Conservation (phyloP, 2,113 vertebrate species). For the Tonatia bakeri region DNA sequence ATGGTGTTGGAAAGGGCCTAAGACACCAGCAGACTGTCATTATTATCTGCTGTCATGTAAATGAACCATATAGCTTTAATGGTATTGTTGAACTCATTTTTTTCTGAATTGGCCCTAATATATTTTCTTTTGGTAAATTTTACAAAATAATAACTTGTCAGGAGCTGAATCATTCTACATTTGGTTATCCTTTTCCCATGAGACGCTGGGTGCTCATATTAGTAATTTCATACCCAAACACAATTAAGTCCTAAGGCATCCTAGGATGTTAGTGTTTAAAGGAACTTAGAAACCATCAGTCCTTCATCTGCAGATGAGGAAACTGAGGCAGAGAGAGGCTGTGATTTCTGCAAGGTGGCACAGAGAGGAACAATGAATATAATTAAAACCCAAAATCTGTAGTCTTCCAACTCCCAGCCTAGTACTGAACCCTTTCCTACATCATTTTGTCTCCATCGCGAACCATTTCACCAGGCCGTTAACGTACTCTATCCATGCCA, state of each 20-base stretch:
- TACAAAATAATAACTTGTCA: not conserved
- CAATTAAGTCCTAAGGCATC: not conserved
- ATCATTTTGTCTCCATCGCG: not conserved
- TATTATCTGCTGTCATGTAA: not conserved
- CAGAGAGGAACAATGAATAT: not conserved
- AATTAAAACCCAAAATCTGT: not conserved
- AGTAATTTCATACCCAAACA: not conserved
- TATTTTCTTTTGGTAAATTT: conserved; percentile 9
- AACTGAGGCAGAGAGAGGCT: not conserved
- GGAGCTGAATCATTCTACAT: not conserved
- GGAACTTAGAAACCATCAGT: not conserved
- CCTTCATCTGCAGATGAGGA: not conserved
- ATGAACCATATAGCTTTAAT: not conserved
- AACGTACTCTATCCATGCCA: not conserved
- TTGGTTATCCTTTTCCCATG: not conserved
- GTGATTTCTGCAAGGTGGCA: not conserved
- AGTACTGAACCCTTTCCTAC: not conserved
- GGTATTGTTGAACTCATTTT: not conserved
- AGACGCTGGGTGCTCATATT: not conserved
- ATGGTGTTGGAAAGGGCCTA: not conserved
- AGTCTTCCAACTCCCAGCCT: not conserved
- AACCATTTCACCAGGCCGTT: not conserved
- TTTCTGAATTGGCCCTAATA: not conserved
- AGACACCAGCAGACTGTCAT: not conserved
- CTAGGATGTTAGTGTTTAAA: not conserved